A percentile compares a stretch with the other conserved stretches of the same genome.
Conservation (phyloP, 2,797 vertebrate species). For the Zonotrichia albicollis region DNA sequence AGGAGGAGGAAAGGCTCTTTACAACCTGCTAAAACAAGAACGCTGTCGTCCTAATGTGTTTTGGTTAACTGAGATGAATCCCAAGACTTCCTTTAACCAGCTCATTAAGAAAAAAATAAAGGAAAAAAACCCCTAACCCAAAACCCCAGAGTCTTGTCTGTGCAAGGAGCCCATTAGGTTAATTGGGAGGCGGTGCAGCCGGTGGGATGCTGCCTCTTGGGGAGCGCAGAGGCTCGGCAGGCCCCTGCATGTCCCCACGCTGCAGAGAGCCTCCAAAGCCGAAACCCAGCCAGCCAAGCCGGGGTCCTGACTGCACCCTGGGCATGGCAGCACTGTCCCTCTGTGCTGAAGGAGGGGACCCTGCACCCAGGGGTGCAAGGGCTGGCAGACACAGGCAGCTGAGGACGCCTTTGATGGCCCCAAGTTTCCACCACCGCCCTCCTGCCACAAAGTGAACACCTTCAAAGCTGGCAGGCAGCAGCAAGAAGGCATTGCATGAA, state of each 20-base stretch:
- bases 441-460: background rate
- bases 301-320: rapidly evolving
- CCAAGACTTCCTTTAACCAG: background rate
- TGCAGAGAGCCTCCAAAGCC: background rate
- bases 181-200: background rate
- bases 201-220: background rate
- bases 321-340: background rate
- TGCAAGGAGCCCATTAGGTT: background rate
- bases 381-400: background rate
- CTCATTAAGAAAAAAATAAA: background rate
- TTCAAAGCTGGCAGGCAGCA: background rate
- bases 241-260: background rate
- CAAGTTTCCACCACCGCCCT: background rate
- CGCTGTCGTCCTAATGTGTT: rapidly evolving
- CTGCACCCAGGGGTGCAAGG: background rate
- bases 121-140: background rate
- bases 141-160: slow-evolving; percentile 4
- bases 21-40: background rate
- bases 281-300: rapidly evolving
- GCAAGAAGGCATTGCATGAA: background rate
- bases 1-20: background rate
- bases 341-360: background rate
- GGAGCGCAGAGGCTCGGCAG: background rate
- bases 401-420: background rate
- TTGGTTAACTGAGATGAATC: background rate